phyloP scores from a whole-genome alignment of 2,888 invertebrate species.

The Calliopum simillimum region DNA sequence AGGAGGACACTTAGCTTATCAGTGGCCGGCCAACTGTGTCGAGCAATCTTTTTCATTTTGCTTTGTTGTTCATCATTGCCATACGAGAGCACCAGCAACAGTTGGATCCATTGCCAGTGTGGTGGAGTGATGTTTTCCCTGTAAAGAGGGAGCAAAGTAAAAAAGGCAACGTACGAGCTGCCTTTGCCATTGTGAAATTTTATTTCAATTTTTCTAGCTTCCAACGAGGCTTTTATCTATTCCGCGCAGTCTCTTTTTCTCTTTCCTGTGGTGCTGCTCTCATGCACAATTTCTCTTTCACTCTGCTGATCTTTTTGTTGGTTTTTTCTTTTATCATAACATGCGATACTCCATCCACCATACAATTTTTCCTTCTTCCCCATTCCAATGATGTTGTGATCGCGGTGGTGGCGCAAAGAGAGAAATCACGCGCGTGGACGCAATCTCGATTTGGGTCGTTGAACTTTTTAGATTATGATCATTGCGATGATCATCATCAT shows the following conservation, averaged over 20 bases:
- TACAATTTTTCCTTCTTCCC: constrained; percentile 2
- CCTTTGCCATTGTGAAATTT: constrained; percentile 11
- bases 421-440: constrained; percentile 51
- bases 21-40: constrained; percentile 11
- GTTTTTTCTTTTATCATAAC: neutral
- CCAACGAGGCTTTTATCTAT: constrained; percentile 26
- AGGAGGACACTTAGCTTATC: constrained; percentile 28
- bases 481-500: constrained; percentile 16
- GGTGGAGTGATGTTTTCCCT: constrained; percentile 23
- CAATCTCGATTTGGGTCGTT: constrained; percentile 47
- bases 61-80: neutral
- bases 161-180: constrained; percentile 29
- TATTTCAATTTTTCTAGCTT: constrained; percentile 26
- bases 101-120: constrained; percentile 25
- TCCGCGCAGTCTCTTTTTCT: neutral
- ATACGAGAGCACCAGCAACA: constrained; percentile 14
- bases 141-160: neutral
- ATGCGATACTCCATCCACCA: too few species aligned
- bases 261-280: neutral
- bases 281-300: neutral
- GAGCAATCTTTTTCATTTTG: neutral
- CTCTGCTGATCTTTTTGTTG: constrained; percentile 7
- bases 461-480: constrained; percentile 4
- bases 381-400: constrained; percentile 1
- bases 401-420: constrained; percentile 25